phyloP scores from a whole-genome alignment of 1,140 invertebrate species.

The Spodoptera frugiperda region DNA sequence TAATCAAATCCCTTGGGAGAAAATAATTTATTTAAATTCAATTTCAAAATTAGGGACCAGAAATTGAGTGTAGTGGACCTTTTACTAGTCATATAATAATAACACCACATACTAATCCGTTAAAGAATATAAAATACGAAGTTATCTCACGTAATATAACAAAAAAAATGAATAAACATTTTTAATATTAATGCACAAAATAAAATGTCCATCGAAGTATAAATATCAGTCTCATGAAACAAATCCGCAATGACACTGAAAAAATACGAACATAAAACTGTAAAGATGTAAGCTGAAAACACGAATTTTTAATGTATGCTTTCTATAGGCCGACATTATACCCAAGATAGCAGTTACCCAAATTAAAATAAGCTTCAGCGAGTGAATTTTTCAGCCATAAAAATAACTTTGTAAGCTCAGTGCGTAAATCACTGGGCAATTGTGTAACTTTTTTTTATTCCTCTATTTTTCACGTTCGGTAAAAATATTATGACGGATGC shows the following conservation, averaged over 20 bases:
- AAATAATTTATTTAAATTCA: too few relatives aligned
- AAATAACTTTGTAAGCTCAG: conserved; percentile 28
- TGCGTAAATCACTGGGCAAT: conserved; percentile 24
- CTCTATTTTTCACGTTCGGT: not conserved
- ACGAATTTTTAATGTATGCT: conserved; percentile 19
- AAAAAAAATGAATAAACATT: too few relatives aligned
- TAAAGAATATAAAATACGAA: too few relatives aligned
- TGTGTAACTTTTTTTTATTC: conserved; percentile 28
- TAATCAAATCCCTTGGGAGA: too few relatives aligned
- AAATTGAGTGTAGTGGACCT: too few relatives aligned
- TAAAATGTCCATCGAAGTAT: not conserved
- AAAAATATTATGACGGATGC: not conserved
- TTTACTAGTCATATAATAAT: too few relatives aligned
- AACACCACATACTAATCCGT: too few relatives aligned
- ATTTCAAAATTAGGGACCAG: too few relatives aligned
- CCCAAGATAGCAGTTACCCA: conserved; percentile 25
- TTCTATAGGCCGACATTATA: conserved; percentile 5
- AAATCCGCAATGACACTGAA: not conserved
- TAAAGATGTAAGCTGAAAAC: not conserved
- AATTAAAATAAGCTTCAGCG: conserved; percentile 40
- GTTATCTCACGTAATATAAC: too few relatives aligned
- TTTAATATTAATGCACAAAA: too few relatives aligned
- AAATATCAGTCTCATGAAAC: conserved; percentile 1
- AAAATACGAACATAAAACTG: not conserved
- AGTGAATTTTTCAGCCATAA: conserved; percentile 37